A percentile compares a stretch with the other conserved stretches of the same genome.
These are phyloP conservation scores for Drosophila mettleri DNA, from an alignment of 2,888 invertebrate species.

Conservation along the genomic window DNA sequence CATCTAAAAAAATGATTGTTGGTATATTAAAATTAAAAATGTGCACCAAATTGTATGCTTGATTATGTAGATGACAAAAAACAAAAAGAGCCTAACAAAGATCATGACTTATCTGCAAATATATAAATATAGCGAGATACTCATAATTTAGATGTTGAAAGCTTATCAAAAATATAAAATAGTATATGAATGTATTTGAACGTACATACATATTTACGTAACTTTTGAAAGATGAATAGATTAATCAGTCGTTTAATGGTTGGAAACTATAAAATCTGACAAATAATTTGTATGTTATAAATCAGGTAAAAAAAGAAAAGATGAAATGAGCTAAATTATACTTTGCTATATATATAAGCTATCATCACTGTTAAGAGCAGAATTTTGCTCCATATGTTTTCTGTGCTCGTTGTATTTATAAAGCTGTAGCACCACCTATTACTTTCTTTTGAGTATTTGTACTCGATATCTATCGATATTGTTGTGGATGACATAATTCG, in stretches of 20 bases:
- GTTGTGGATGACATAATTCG: background rate
- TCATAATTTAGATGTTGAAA: constrained; percentile 22
- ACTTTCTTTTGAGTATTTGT: constrained; percentile 2
- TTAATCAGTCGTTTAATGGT: background rate
- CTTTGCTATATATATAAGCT: no score
- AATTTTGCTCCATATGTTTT: no score
- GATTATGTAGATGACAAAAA: constrained; percentile 15
- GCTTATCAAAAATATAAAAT: constrained; percentile 38
- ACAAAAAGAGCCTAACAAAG: constrained; percentile 10
- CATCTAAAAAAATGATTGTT: constrained; percentile 7
- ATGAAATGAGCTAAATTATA: no score
- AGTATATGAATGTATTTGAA: background rate
- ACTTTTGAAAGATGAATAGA: background rate
- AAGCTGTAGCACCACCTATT: background rate
- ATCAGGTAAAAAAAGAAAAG: no score
- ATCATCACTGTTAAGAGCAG: no score
- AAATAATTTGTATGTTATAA: no score
- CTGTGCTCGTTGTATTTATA: no score
- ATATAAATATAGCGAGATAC: constrained; percentile 22
- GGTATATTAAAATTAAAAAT: constrained; percentile 33
- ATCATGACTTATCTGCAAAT: constrained; percentile 15
- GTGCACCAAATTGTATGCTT: constrained; percentile 33
- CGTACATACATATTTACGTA: constrained; percentile 8
- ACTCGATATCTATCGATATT: constrained; percentile 42
- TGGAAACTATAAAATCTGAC: background rate